phyloP scores from a whole-genome alignment of 2,888 invertebrate genomes.

The Drosophila planitibia region DNA sequence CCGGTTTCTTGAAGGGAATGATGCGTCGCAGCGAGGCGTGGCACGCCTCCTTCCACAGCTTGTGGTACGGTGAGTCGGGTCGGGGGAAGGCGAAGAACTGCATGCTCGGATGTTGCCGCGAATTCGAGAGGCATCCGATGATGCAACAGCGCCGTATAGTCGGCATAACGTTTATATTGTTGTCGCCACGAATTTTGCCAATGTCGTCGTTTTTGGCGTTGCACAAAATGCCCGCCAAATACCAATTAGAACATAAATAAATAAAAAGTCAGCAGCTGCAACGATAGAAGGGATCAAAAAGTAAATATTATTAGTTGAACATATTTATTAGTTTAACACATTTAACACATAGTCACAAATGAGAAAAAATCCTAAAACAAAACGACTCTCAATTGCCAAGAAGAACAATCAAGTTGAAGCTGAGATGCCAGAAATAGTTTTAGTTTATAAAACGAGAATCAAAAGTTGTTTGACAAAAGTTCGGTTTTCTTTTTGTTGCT shows the following conservation, averaged over 20 bases:
- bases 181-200: slow-evolving; percentile 67
- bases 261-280: slow-evolving; percentile 31
- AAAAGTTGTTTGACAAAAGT: slow-evolving; percentile 45
- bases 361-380: background rate
- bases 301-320: slow-evolving; percentile 8
- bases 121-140: slow-evolving; percentile 83
- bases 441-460: slow-evolving; percentile 1
- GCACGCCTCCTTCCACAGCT: slow-evolving; percentile 84
- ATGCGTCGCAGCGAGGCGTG: slow-evolving; percentile 83
- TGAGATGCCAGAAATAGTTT: background rate
- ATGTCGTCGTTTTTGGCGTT: slow-evolving; percentile 54
- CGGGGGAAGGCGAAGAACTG: slow-evolving; percentile 84
- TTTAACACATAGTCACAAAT: background rate
- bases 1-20: slow-evolving; percentile 83
- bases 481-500: slow-evolving; percentile 16
- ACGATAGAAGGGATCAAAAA: slow-evolving; percentile 20
- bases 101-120: slow-evolving; percentile 81
- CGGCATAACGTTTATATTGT: slow-evolving; percentile 73
- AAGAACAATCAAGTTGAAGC: slow-evolving; percentile 23
- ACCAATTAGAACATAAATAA: slow-evolving; percentile 50
- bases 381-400: background rate
- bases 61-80: slow-evolving; percentile 82
- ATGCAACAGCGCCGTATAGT: slow-evolving; percentile 84
- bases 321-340: background rate
- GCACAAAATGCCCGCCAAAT: slow-evolving; percentile 72